These are phyloP conservation scores for Lethocerus indicus DNA, from an alignment of 1,140 invertebrate genomes.

Conservation along the genomic window DNA sequence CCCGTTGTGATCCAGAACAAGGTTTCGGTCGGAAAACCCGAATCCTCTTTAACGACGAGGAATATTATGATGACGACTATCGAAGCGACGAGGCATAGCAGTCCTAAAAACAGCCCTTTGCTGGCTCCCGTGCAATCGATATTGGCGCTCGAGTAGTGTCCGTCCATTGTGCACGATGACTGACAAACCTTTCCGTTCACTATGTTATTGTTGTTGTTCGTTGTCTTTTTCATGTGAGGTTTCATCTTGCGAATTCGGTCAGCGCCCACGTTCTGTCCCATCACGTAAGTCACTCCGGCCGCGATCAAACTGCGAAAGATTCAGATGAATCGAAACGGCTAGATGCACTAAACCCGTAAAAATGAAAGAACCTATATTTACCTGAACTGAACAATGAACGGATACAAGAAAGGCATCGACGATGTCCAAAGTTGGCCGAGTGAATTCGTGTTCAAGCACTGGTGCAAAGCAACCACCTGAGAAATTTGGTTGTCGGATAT, in stretches of 20 bases:
- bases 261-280: conserved; percentile 37
- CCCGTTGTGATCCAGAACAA: conserved; percentile 29
- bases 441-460: conserved; percentile 38
- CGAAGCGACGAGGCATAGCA: conserved; percentile 37
- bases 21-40: conserved; percentile 29
- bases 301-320: conserved; percentile 32
- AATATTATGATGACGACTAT: conserved; percentile 45
- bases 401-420: conserved; percentile 40
- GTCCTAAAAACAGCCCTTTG: conserved; percentile 41
- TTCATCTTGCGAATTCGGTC: conserved; percentile 20
- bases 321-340: not conserved
- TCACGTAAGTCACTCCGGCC: conserved; percentile 40
- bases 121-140: conserved; percentile 37
- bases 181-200: conserved; percentile 9
- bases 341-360: too few relatives aligned
- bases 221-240: conserved; percentile 23
- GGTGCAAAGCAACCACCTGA: conserved; percentile 34
- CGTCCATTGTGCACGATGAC: conserved; percentile 7
- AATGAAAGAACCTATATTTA: conserved; percentile 19
- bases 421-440: conserved; percentile 39
- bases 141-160: conserved; percentile 6
- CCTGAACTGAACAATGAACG: conserved; percentile 44
- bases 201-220: conserved; percentile 19
- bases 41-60: conserved; percentile 38
- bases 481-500: conserved; percentile 29